phyloP scores from a whole-genome alignment of 1,140 invertebrate species.

The Ptiloglossa arizonensis region DNA sequence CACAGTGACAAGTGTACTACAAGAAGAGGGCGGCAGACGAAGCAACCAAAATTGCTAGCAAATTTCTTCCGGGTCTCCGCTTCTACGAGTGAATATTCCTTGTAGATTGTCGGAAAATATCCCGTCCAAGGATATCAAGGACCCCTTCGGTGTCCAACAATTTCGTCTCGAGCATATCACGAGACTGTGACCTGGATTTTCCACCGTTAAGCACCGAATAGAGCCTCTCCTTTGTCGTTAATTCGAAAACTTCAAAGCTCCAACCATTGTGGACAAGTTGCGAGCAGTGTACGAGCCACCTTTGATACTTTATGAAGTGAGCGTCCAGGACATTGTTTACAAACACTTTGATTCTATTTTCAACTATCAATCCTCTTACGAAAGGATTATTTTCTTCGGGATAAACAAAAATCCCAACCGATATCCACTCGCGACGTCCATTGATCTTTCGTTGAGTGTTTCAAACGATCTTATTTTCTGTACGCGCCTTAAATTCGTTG shows the following conservation, averaged over 20 bases:
- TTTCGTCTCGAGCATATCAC: neutral
- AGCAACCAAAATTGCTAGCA: slow-evolving; percentile 9
- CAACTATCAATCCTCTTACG: neutral
- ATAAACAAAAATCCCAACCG: too few relatives aligned
- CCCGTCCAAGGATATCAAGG: neutral
- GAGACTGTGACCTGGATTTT: neutral
- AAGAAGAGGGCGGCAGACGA: neutral
- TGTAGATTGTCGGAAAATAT: neutral
- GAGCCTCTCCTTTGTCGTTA: neutral
- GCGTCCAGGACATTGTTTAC: slow-evolving; percentile 3
- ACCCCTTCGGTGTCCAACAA: neutral
- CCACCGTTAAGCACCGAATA: neutral
- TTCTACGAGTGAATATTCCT: neutral
- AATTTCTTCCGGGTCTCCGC: too few relatives aligned
- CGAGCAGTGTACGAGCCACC: neutral
- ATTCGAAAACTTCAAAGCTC: neutral
- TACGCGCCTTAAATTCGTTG: too few relatives aligned
- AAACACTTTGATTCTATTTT: slow-evolving; percentile 1
- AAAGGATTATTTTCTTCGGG: too few relatives aligned
- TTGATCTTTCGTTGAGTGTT: too few relatives aligned
- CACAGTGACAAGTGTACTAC: neutral
- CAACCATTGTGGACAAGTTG: neutral
- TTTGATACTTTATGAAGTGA: neutral
- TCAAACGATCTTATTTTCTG: too few relatives aligned
- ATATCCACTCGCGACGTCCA: too few relatives aligned